Evolutionary conservation across 1,140 invertebrate species (phyloP), one percentile per base, ranked within the genome.

Genomic region (Nephotettix cincticeps): DNA sequence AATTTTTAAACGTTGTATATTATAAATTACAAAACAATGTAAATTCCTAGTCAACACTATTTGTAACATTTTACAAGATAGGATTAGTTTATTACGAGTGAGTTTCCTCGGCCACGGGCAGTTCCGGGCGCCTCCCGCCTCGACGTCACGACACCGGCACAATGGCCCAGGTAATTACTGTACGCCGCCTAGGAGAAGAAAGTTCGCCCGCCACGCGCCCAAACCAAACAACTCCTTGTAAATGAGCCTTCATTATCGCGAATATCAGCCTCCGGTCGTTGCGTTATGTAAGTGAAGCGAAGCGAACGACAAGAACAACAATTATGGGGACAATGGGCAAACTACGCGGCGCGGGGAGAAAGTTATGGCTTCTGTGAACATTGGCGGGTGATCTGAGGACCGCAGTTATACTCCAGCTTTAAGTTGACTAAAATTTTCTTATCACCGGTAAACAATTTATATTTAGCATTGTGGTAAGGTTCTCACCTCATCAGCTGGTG

Each of bases 141-240:
- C 56, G 56, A 61, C 1, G 28, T 27, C 28, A n/a, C 56, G 56
- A 25, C 56, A 61, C 56, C 25, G n/a, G n/a, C n/a, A 61, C 56
- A 61, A 61, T 27, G n/a, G 56, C 21, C 27, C 14, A 28, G 56
- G 28, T 61, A 61, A 61, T 61, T 61, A 61, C 13, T n/a, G n/a
- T n/a, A n/a, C 47, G 6, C 13, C 13, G 56, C 56, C 56, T 29
- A 29, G 25, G 56, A 61, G 56, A 61, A 61, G 56, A 61, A 61
- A 61, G 56, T 29, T 61, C 2, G 56, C 56, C 56, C 2, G 56
- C 56, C 56, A 61, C 56, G 56, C 25, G 56, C 21, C 56, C 23
- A 61, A 27, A 27, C 56, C 23, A 14, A 23, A 28, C 47, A 51
- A 40, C 23, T 14, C 14, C 6, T 21, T 61, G 56, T 29, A 61